Conservation (phyloP, 1,140 invertebrate genomes). For the Cydia fagiglandana region DNA sequence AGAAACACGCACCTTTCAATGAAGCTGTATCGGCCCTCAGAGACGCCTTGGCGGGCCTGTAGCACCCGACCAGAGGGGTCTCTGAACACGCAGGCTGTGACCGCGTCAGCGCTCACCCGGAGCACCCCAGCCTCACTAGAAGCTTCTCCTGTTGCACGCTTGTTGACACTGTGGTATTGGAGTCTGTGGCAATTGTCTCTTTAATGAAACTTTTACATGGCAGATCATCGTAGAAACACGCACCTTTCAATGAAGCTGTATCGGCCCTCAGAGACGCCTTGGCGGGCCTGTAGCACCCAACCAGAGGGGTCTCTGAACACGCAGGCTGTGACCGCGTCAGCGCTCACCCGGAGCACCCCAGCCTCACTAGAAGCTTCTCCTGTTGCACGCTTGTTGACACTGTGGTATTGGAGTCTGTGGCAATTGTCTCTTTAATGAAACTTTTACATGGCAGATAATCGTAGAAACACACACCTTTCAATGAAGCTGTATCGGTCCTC, state of each 20-base stretch:
- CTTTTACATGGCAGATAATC: neutral
- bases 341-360: neutral
- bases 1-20: neutral
- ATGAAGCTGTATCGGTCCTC: conserved; percentile 29
- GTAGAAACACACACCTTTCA: neutral
- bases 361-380: neutral
- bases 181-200: too few species aligned
- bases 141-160: neutral
- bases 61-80: conserved; percentile 7
- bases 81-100: conserved; percentile 17
- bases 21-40: conserved; percentile 27
- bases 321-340: neutral
- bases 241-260: conserved; percentile 26
- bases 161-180: neutral
- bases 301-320: conserved; percentile 20
- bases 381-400: neutral
- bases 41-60: neutral
- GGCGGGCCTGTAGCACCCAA: neutral
- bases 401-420: too few species aligned
- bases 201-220: neutral
- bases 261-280: conserved; percentile 13
- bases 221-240: neutral
- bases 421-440: too few species aligned
- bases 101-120: neutral
- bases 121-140: neutral